Evolutionary conservation across 1,140 invertebrate species (phyloP), one percentile per base, ranked within the genome.

Genomic region (Neelides sp.): DNA sequence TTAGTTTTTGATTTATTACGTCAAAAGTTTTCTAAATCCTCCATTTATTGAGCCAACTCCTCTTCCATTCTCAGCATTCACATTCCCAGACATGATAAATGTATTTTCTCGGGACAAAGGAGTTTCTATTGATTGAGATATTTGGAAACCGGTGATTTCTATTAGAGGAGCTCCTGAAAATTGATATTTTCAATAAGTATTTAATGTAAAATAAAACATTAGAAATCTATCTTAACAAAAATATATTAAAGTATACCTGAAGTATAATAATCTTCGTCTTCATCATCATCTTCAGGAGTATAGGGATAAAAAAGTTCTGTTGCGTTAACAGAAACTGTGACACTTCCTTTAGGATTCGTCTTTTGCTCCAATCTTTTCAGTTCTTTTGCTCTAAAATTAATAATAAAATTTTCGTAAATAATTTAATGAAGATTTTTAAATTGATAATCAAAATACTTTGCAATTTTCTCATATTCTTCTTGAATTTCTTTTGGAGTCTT

Each of bases 401-500:
- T 13, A 40, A 35, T 41, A 13, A 57, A 55, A 26, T 37, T 17
- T 8, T 3, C 4, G 48, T 26, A 13, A 27, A 27, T 26, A 32
- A 46, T n/a, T 23, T 12, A 4, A 17, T 12, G 28, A 34, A 30
- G 46, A 2, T 10, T 43, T 30, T 13, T 12, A 35, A n/a, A 8
- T 23, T 27, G 26, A 1, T 35, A 44, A 43, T 19, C 26, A 48
- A 43, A 34, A 53, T 62, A 71, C 69, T 68, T 68, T 50, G 81
- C 78, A 20, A 91, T 69, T 60, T 84, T 75, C 68, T 95, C 88
- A 74, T 90, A 94, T 69, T 95, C 91, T 60, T 93, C 90, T 51
- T 89, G 72, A 41, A 97, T 95, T 73, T 95, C 91, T 57, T 83
- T 77, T 8, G 91, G 87, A 4, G 90, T 92, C 71, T 85, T 83